Evolutionary conservation across 1,140 invertebrate genomes (phyloP).

Genomic region (Drosophila azteca): DNA sequence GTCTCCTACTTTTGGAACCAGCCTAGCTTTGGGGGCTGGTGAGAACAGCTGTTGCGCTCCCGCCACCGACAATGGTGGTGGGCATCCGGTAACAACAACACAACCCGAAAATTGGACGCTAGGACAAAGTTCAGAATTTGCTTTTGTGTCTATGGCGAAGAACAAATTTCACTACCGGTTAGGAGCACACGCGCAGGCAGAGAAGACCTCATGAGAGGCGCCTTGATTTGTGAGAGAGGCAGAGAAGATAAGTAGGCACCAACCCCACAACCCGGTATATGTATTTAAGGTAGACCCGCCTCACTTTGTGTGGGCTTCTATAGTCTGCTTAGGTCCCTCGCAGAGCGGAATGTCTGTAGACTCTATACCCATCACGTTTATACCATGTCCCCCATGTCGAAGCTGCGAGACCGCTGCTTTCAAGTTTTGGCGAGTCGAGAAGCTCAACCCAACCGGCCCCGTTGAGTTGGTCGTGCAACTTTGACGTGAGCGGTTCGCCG

Average conservation of each 20-base stretch:
- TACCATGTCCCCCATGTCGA: slow-evolving; percentile 1
- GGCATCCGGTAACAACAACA: slow-evolving; percentile 26
- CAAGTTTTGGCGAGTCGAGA: slow-evolving; percentile 55
- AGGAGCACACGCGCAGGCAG: slow-evolving; percentile 49
- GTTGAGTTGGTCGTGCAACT: slow-evolving; percentile 70
- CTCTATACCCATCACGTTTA: no score
- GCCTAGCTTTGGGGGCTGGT: slow-evolving; percentile 23
- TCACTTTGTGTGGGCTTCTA: slow-evolving; percentile 7
- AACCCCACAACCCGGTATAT: neutral
- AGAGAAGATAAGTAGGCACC: slow-evolving; percentile 19
- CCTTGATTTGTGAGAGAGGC: slow-evolving; percentile 21
- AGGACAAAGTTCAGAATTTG: slow-evolving; percentile 62
- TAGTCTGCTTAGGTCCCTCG: no score
- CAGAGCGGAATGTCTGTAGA: no score
- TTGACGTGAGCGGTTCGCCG: slow-evolving; percentile 68
- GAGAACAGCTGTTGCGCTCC: slow-evolving; percentile 56
- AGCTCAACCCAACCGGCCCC: neutral
- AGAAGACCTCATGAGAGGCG: slow-evolving; percentile 7
- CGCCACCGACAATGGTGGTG: slow-evolving; percentile 22
- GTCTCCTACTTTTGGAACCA: neutral
- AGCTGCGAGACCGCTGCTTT: slow-evolving; percentile 45
- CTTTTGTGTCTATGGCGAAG: slow-evolving; percentile 5
- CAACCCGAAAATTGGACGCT: slow-evolving; percentile 36
- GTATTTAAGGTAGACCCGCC: neutral
- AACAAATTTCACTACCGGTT: slow-evolving; percentile 26